Evolutionary conservation across 2,113 vertebrate genomes (phyloP).

Genomic region (Cavia porcellus): DNA sequence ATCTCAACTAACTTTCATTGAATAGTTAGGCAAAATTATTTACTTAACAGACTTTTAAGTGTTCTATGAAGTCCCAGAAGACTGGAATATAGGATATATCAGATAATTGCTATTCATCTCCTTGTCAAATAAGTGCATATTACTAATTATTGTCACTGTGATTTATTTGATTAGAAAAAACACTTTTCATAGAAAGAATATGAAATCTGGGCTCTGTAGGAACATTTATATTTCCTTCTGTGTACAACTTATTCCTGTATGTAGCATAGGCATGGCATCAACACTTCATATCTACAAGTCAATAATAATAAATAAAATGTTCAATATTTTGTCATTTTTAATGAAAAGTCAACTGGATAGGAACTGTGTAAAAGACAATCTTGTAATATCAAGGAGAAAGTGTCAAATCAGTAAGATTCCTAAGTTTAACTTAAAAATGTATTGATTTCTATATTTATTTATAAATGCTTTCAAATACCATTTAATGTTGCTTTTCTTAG

Average conservation of each 20-base stretch:
- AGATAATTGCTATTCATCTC: not conserved
- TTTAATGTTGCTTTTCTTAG: slow-evolving; percentile 40
- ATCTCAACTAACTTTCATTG: not conserved
- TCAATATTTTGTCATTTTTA: slow-evolving; percentile 10
- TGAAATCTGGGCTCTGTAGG: not conserved
- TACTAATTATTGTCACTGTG: not conserved
- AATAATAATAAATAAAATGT: not conserved
- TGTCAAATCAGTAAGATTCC: not conserved
- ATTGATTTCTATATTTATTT: slow-evolving; percentile 37
- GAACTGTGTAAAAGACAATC: not conserved
- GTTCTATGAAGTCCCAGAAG: not conserved
- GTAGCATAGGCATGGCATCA: not conserved
- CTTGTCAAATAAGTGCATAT: not conserved
- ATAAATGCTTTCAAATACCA: slow-evolving; percentile 40
- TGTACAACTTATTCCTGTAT: not conserved
- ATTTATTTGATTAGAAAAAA: not conserved
- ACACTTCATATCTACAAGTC: not conserved
- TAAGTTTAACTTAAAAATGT: slow-evolving; percentile 66
- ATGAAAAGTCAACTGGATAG: not conserved
- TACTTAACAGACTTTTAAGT: not conserved
- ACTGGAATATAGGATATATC: not conserved
- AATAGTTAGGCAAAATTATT: not conserved
- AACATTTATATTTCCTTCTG: not conserved
- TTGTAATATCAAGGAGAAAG: slow-evolving; percentile 41
- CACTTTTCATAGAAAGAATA: not conserved